Percentiles rank a stretch among this genome's conserved stretches.
phyloP scores from a whole-genome alignment of 1,140 invertebrate species.

The Palaemon carinicauda region DNA sequence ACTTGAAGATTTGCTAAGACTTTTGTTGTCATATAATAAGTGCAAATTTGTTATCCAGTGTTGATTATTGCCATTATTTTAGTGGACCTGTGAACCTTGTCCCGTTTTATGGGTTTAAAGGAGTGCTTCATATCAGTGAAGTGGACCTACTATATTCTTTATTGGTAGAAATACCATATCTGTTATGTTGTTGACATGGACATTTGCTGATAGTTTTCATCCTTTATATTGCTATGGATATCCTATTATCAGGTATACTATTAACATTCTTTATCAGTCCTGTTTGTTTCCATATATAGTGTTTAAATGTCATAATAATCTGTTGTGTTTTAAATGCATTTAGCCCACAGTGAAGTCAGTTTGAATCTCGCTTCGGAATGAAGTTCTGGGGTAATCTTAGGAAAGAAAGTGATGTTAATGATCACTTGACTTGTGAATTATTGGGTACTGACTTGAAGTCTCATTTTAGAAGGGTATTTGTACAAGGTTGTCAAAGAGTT shows the following conservation, averaged over 20 bases:
- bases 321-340: constrained; percentile 53
- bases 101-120: constrained; percentile 46
- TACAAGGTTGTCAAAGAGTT: not conserved
- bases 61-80: constrained; percentile 52
- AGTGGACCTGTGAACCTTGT: constrained; percentile 37
- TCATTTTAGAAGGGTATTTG: not conserved
- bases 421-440: constrained; percentile 33
- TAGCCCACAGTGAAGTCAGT: constrained; percentile 51
- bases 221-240: constrained; percentile 51
- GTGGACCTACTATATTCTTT: constrained; percentile 44
- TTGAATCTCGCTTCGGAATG: constrained; percentile 50
- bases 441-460: not conserved
- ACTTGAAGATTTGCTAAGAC: constrained; percentile 36
- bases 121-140: constrained; percentile 41
- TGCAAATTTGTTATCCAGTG: constrained; percentile 51
- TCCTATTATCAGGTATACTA: constrained; percentile 50
- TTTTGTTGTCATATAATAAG: constrained; percentile 36
- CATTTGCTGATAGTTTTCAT: constrained; percentile 50
- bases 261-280: constrained; percentile 51
- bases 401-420: constrained; percentile 24
- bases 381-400: constrained; percentile 43
- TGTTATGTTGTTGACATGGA: constrained; percentile 54
- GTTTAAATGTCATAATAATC: constrained; percentile 53
- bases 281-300: constrained; percentile 47
- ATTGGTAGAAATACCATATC: constrained; percentile 36